These are phyloP conservation scores for Deilephila elpenor DNA, from an alignment of 2,888 invertebrate species.

Conservation along the genomic window DNA sequence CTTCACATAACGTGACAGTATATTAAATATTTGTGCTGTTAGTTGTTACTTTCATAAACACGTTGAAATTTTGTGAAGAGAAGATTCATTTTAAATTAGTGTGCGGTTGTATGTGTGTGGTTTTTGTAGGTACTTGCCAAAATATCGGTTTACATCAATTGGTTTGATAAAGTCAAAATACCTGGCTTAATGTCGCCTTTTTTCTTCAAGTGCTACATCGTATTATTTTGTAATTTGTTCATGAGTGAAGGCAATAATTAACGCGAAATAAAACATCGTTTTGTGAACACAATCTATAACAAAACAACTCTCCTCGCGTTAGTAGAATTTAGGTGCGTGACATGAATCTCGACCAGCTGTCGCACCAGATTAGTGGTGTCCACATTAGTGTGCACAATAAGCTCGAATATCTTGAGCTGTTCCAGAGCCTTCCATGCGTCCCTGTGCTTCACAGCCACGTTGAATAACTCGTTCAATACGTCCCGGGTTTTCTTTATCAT, in stretches of 20 bases:
- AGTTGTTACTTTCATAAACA: background rate
- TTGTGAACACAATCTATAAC: constrained; percentile 38
- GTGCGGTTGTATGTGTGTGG: too few species aligned
- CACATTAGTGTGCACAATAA: constrained; percentile 73
- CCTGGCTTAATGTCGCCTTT: too few species aligned
- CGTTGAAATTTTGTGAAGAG: too few species aligned
- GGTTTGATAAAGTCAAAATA: too few species aligned
- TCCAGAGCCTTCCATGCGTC: constrained; percentile 72
- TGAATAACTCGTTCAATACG: constrained; percentile 69
- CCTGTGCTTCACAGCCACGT: constrained; percentile 70
- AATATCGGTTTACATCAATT: too few species aligned
- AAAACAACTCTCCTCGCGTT: constrained; percentile 54
- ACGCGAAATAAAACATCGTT: background rate
- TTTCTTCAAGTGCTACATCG: too few species aligned
- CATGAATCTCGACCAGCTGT: constrained; percentile 68
- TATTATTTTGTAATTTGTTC: too few species aligned
- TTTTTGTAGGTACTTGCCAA: too few species aligned
- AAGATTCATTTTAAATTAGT: too few species aligned
- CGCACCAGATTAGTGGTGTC: constrained; percentile 70
- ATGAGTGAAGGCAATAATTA: too few species aligned
- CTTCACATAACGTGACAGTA: background rate
- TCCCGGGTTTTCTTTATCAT: constrained; percentile 70
- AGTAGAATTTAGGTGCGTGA: constrained; percentile 54
- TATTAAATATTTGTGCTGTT: background rate
- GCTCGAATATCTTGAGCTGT: constrained; percentile 72